Base-by-base conservation (phyloP, 2,113 vertebrate genomes). In the Upupa epops region DNA sequence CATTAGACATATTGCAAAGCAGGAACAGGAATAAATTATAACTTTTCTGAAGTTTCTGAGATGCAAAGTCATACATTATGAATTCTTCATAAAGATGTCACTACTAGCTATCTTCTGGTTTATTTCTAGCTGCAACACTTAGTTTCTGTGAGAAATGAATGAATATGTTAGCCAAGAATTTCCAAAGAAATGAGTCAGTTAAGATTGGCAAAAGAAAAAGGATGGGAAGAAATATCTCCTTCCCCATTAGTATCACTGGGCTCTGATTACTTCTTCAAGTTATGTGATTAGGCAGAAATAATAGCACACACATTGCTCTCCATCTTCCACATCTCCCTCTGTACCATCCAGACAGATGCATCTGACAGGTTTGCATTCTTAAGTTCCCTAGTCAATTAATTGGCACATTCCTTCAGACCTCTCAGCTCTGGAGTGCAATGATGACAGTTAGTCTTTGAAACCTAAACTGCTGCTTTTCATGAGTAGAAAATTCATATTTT, bases 171-270 rank as follows among this genome's bases (percentile, higher is more conserved):
- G 83, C 74, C 74, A 86, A 89, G 77, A 94, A 90, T 94, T 94
- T 96, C 86, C 70, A 76, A 95, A 91, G 69, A 72, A 91, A 52
- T 92, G 93, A 94, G 77, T 94, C 92, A 93, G 65, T 94, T 72
- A 72, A 81, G 65, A 61, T 1, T 83, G 91, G 91, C 68, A 69
- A 69, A 76, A 55, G 28, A 74, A 34, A 84, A 54, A 88, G 26
- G 58, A 55, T 69, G 32, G 25, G 58, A 63, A 91, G 66, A 63
- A 79, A 60, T 46, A 87, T 8, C 66, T 91, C 66, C 55, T 93
- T 93, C 74, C 20, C 42, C 36, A 37, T 89, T 89, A 94, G 58
- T 79, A 65, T 91, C 63, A 93, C 84, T 70, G 92, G 71, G 40
- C 66, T 91, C 74, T 48, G 56, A 11, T 76, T 32, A 25, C 63